A percentile compares a stretch with the other conserved stretches of the same genome.
These are phyloP conservation scores for Lasioglossum villosulum DNA, from an alignment of 2,888 invertebrate genomes.

Conservation along the genomic window DNA sequence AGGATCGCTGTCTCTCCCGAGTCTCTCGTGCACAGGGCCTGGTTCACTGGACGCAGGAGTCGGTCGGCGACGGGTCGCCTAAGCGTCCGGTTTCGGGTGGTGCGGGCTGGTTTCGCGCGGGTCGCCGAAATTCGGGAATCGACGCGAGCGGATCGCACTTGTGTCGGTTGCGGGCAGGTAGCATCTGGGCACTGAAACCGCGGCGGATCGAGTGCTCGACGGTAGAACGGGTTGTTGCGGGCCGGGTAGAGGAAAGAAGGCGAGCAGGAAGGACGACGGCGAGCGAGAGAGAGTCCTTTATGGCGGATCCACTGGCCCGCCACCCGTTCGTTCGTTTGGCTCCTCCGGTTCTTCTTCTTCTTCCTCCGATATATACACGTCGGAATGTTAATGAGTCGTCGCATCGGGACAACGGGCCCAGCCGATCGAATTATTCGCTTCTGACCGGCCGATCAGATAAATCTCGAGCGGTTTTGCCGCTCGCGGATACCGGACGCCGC, in stretches of 20 bases:
- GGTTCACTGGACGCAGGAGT: neutral
- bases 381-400: slow-evolving; percentile 74
- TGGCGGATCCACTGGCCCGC: slow-evolving; percentile 51
- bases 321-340: slow-evolving; percentile 21
- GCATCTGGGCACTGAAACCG: slow-evolving; percentile 72
- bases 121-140: slow-evolving; percentile 49
- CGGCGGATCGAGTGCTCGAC: slow-evolving; percentile 62
- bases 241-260: slow-evolving; percentile 66
- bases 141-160: slow-evolving; percentile 66
- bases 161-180: slow-evolving; percentile 71
- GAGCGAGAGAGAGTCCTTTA: slow-evolving; percentile 68
- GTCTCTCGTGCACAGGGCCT: neutral
- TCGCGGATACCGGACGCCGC: neutral
- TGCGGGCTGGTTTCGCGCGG: neutral
- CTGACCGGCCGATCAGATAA: slow-evolving; percentile 53
- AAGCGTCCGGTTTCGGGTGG: neutral
- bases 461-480: slow-evolving; percentile 51
- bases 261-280: slow-evolving; percentile 60
- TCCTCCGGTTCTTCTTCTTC: slow-evolving; percentile 52
- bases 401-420: slow-evolving; percentile 46
- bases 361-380: slow-evolving; percentile 62
- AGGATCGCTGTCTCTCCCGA: neutral
- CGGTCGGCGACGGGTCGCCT: neutral
- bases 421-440: slow-evolving; percentile 66
- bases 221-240: slow-evolving; percentile 69